phyloP scores from a whole-genome alignment of 2,113 vertebrate genomes.

The Ailurus styani region DNA sequence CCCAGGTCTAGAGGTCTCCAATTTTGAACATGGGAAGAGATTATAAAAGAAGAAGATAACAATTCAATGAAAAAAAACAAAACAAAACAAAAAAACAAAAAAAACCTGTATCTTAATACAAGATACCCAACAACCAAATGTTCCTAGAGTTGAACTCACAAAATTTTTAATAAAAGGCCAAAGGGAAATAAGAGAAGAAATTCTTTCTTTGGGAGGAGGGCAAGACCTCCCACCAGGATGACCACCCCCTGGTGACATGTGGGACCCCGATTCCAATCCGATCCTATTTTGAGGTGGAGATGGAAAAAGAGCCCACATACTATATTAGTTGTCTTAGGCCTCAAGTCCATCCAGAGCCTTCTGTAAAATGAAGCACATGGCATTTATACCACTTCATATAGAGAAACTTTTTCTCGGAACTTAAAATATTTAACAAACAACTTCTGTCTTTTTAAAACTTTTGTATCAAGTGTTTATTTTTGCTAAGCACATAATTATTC shows the following conservation, averaged over 20 bases:
- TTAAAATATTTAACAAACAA: background rate
- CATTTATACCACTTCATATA: background rate
- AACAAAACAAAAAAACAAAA: too few relatives aligned
- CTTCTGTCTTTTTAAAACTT: background rate
- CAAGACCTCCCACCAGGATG: background rate
- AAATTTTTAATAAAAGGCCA: background rate
- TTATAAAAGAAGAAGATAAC: background rate
- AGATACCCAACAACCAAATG: background rate
- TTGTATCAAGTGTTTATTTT: constrained; percentile 10
- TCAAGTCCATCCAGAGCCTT: background rate
- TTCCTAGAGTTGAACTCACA: background rate
- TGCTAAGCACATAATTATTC: constrained; percentile 5
- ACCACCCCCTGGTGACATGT: background rate
- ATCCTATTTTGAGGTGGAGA: fast-evolving
- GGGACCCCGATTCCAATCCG: background rate
- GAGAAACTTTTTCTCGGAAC: background rate
- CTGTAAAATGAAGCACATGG: background rate
- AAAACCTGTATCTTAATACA: background rate
- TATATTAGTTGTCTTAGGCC: too few relatives aligned
- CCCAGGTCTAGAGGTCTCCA: background rate
- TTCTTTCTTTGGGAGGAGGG: background rate
- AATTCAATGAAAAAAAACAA: background rate
- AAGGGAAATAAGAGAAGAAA: background rate
- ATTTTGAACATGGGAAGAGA: background rate
- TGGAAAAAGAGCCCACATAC: background rate